These are phyloP conservation scores for Echeneis naucrates DNA, from an alignment of 2,797 vertebrate species.

Conservation along the genomic window DNA sequence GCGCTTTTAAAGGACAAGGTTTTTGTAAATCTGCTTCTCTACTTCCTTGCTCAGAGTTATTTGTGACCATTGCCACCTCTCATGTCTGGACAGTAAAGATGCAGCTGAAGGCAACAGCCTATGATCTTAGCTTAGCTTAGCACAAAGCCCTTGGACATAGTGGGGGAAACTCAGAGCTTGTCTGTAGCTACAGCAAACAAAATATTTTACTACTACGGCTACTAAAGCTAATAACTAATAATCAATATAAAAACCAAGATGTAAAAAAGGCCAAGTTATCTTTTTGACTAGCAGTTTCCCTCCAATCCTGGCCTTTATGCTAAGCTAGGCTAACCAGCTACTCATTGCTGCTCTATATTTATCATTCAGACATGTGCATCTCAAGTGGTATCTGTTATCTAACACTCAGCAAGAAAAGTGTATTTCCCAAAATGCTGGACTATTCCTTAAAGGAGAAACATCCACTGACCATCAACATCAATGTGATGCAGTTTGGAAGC, in stretches of 20 bases:
- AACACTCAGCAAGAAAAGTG: not conserved
- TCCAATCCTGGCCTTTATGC: not conserved
- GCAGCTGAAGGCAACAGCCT: not conserved
- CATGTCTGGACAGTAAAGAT: not conserved
- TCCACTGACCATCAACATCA: slow-evolving; percentile 40
- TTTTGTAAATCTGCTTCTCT: not conserved
- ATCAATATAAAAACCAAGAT: not conserved
- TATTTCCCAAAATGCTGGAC: slow-evolving; percentile 24
- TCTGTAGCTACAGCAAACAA: not conserved
- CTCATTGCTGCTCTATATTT: not conserved
- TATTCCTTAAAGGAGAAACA: slow-evolving; percentile 14
- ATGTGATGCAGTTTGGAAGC: slow-evolving; percentile 41
- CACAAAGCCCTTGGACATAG: too few species aligned
- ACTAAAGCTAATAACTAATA: not conserved
- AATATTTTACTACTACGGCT: too few species aligned
- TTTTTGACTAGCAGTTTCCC: not conserved
- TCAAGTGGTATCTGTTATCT: not conserved
- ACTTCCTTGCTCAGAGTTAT: slow-evolving; percentile 4
- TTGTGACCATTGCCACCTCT: not conserved
- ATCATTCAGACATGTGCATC: not conserved
- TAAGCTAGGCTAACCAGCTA: not conserved
- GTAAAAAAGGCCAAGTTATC: not conserved
- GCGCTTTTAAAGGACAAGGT: slow-evolving; percentile 34
- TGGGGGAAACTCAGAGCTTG: not conserved
- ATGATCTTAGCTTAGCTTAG: slow-evolving; percentile 11